Percentiles rank a stretch among this genome's conserved stretches.
phyloP scores from a whole-genome alignment of 2,113 vertebrate species.

The Pelvicachromis taeniatus region DNA sequence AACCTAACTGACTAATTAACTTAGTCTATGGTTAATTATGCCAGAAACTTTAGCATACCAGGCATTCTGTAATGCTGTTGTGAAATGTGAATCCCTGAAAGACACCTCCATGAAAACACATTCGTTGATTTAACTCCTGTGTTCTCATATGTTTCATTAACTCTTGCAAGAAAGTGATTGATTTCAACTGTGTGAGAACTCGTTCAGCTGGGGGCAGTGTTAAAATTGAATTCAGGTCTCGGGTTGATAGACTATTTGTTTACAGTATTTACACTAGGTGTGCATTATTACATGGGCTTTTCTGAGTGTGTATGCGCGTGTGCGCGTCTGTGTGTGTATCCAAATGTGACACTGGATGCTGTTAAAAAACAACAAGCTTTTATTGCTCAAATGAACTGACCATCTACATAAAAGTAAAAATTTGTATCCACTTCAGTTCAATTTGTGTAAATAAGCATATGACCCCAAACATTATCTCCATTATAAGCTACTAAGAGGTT shows the following conservation, averaged over 20 bases:
- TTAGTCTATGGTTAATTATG: background rate
- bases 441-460: background rate
- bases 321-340: no score
- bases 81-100: constrained; percentile 18
- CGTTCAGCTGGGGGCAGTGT: constrained; percentile 24
- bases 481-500: background rate
- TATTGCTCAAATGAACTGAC: background rate
- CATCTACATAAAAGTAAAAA: background rate
- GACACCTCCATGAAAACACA: background rate
- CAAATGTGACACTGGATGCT: background rate
- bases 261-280: constrained; percentile 14
- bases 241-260: constrained; percentile 29
- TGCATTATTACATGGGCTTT: background rate
- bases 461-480: background rate
- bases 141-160: constrained; percentile 56
- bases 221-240: constrained; percentile 32
- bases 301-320: background rate
- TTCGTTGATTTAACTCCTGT: constrained; percentile 42
- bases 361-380: background rate
- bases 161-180: constrained; percentile 45
- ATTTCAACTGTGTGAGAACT: constrained; percentile 35
- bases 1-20: background rate
- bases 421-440: background rate
- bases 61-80: background rate
- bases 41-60: background rate